A percentile compares a stretch with the other conserved stretches of the same genome.
Conservation (phyloP, 2,797 vertebrate species). For the Poeciliopsis paucimaculata region DNA sequence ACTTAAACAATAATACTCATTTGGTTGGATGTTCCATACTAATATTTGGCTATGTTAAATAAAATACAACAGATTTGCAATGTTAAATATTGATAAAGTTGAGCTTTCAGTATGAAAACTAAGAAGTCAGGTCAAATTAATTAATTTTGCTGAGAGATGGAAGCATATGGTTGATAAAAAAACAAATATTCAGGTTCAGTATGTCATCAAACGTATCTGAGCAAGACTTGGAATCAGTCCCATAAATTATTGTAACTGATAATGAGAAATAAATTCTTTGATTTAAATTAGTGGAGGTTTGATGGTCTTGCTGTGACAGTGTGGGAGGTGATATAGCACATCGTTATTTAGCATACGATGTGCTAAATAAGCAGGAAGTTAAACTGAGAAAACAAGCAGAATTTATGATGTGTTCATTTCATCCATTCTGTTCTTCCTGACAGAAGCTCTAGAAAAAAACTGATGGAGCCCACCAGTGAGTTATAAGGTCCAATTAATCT, state of each 20-base stretch:
- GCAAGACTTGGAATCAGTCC: not conserved
- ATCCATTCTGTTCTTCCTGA: conserved; percentile 55
- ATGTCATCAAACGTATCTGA: too few relatives aligned
- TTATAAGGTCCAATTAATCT: conserved; percentile 45
- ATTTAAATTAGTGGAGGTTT: not conserved
- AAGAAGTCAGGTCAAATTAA: not conserved
- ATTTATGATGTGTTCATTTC: conserved; percentile 46
- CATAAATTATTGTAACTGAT: not conserved
- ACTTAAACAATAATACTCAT: too few relatives aligned
- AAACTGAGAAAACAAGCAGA: conserved; percentile 28
- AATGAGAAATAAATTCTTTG: not conserved
- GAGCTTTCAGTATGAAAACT: not conserved
- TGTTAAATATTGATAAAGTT: not conserved
- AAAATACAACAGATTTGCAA: not conserved
- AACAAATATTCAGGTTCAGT: not conserved
- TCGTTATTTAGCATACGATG: too few relatives aligned
- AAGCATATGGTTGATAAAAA: not conserved
- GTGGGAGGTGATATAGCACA: too few relatives aligned
- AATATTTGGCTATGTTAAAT: not conserved
- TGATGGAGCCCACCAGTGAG: conserved; percentile 35
- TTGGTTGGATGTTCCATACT: too few relatives aligned
- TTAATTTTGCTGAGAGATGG: not conserved
- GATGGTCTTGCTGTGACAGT: not conserved
- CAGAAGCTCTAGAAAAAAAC: conserved; percentile 24
- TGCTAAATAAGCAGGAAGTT: conserved; percentile 16